These are phyloP conservation scores for Amblyopsis hoosieri DNA, from an alignment of 2,797 vertebrate genomes.

Conservation along the genomic window DNA sequence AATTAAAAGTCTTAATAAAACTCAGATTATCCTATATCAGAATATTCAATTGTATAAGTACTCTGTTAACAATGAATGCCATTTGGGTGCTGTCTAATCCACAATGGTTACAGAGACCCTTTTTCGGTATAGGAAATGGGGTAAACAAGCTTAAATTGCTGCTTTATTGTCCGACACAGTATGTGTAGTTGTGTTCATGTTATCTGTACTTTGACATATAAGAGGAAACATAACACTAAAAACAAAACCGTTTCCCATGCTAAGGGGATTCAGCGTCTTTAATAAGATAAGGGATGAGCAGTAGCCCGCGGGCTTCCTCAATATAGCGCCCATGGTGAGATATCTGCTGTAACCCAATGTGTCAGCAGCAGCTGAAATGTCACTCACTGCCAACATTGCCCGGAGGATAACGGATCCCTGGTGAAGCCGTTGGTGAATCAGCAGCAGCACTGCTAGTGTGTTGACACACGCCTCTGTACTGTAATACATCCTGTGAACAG, in stretches of 20 bases:
- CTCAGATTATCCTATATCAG: background rate
- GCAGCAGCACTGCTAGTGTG: conserved; percentile 41
- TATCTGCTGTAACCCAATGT: conserved; percentile 40
- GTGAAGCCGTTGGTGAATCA: conserved; percentile 63
- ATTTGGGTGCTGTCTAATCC: background rate
- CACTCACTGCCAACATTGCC: conserved; percentile 22
- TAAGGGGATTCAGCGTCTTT: conserved; percentile 46
- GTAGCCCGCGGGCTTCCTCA: conserved; percentile 62
- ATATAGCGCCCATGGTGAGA: conserved; percentile 50
- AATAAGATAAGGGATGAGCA: conserved; percentile 64
- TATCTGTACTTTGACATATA: conserved; percentile 45
- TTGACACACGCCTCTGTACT: conserved; percentile 40
- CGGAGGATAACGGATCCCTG: conserved; percentile 44
- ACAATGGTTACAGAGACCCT: conserved; percentile 25
- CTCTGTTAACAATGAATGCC: conserved; percentile 6
- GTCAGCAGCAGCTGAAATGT: conserved; percentile 35
- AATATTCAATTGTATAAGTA: background rate
- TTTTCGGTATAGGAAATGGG: conserved; percentile 56
- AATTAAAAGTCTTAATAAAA: background rate
- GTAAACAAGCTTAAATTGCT: background rate
- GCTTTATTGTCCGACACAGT: conserved; percentile 24
- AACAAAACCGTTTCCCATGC: background rate
- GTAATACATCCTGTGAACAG: conserved; percentile 45
- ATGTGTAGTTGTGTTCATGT: conserved; percentile 52
- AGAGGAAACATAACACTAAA: conserved; percentile 29